These are phyloP conservation scores for Rhinichthys klamathensis DNA, from an alignment of 2,113 vertebrate genomes.

Conservation along the genomic window DNA sequence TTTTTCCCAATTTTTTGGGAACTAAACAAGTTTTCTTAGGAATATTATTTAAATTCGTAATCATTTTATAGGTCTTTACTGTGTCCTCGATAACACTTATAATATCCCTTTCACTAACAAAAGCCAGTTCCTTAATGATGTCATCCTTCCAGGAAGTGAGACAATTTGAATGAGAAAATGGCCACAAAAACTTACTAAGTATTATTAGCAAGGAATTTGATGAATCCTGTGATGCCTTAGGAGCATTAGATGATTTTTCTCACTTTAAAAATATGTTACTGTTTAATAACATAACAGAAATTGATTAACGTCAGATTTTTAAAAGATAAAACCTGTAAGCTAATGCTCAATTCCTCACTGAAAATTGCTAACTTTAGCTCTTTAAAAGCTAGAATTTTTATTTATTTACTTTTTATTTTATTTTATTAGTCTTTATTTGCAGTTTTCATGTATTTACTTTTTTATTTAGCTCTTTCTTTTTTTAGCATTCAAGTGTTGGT, in stretches of 20 bases:
- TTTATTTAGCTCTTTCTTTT: background rate
- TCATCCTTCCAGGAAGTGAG: background rate
- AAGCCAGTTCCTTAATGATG: background rate
- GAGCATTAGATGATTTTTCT: background rate
- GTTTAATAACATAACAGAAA: background rate
- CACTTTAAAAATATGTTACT: no score
- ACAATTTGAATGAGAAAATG: background rate
- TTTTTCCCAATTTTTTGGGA: no score
- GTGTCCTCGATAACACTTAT: background rate
- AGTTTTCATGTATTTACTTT: background rate
- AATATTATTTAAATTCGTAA: background rate
- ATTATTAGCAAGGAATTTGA: background rate
- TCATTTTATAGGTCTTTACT: background rate
- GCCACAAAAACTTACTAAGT: background rate
- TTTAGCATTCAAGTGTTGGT: background rate
- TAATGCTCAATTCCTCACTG: no score
- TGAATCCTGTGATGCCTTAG: background rate
- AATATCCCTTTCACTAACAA: background rate
- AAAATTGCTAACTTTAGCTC: background rate
- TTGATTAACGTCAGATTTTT: background rate
- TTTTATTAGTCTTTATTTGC: background rate
- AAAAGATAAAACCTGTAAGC: background rate
- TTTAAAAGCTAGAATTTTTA: no score
- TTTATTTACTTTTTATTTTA: background rate
- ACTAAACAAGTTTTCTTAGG: background rate